These are phyloP conservation scores for Parapristionchus giblindavisi DNA, from an alignment of 2,888 invertebrate genomes.

Conservation along the genomic window DNA sequence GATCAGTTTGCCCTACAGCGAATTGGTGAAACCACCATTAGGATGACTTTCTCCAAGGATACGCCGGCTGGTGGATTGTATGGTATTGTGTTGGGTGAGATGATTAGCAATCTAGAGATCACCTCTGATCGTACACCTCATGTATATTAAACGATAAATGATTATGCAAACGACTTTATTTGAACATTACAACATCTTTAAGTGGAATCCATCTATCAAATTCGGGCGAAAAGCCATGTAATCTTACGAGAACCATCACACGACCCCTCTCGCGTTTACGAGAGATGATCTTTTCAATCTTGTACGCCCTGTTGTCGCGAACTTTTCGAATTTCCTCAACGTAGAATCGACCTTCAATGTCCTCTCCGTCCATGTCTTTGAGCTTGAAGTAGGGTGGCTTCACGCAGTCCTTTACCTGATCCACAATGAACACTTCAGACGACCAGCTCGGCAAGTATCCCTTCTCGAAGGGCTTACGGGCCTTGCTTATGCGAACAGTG, in stretches of 20 bases:
- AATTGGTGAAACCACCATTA: background rate
- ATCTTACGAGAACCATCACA: background rate
- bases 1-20: conserved; percentile 1
- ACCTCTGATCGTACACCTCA: background rate
- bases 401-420: background rate
- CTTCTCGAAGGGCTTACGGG: background rate
- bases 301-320: background rate
- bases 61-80: background rate
- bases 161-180: background rate
- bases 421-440: background rate
- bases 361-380: background rate
- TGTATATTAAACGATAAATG: background rate
- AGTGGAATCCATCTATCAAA: background rate
- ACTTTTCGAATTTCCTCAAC: background rate
- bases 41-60: background rate
- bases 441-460: background rate
- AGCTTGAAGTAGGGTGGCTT: background rate
- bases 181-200: background rate
- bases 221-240: background rate
- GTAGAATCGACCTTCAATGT: background rate
- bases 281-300: background rate
- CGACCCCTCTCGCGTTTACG: background rate
- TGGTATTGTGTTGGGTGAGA: background rate
- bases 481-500: background rate
- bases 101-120: background rate